phyloP scores from a whole-genome alignment of 2,888 invertebrate species.

The Drosophila borborema region DNA sequence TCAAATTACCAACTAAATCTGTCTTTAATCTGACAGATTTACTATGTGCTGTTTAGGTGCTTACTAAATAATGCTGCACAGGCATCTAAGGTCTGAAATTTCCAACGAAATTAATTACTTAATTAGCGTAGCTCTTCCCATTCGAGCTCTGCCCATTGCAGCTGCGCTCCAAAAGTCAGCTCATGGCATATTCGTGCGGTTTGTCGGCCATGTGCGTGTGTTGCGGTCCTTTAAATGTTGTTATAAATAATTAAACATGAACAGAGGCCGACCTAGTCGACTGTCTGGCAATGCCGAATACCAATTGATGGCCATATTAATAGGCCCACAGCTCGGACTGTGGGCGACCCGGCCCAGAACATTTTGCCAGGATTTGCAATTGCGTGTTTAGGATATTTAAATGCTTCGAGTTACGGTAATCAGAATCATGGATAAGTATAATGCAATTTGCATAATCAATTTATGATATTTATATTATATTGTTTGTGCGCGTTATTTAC shows the following conservation, averaged over 20 bases:
- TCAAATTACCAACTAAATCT: background rate
- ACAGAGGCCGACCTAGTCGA: conserved; percentile 4
- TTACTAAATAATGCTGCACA: conserved; percentile 26
- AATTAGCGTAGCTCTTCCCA: conserved; percentile 33
- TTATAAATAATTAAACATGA: conserved; percentile 49
- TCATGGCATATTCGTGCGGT: conserved; percentile 7
- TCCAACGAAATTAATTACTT: conserved; percentile 57
- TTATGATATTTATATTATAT: conserved; percentile 5
- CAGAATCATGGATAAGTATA: background rate
- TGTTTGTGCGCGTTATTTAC: background rate
- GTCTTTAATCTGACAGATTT: conserved; percentile 34
- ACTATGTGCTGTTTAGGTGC: background rate
- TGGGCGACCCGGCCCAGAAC: background rate
- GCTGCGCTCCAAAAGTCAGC: conserved; percentile 17
- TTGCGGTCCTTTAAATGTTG: conserved; percentile 31
- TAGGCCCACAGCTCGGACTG: conserved; percentile 15
- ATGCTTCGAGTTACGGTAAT: background rate
- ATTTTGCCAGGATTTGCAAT: conserved; percentile 1
- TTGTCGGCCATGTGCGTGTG: conserved; percentile 38
- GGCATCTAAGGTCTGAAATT: conserved; percentile 33
- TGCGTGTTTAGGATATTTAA: conserved; percentile 13
- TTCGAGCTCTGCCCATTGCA: conserved; percentile 8
- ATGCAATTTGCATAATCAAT: conserved; percentile 1
- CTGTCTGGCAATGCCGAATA: conserved; percentile 18
- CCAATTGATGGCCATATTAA: conserved; percentile 48